Evolutionary conservation across 2,888 invertebrate species (phyloP).

Genomic region (Branchipolynoe longqiensis): DNA sequence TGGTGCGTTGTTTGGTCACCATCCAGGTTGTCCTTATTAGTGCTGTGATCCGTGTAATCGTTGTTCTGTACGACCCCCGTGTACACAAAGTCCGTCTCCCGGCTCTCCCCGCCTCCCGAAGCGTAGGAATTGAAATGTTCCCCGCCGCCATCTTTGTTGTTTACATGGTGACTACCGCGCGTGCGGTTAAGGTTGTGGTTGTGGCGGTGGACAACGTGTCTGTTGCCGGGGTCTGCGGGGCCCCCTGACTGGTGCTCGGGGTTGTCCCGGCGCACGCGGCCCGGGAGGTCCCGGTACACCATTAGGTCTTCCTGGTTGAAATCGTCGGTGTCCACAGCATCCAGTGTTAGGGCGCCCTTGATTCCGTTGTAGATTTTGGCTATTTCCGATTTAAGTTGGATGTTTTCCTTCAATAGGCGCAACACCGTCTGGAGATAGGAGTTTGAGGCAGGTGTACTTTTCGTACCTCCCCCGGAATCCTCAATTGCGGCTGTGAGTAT

Average conservation of each 20-base stretch:
- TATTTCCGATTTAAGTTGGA: constrained; percentile 52
- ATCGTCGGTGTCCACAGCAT: neutral
- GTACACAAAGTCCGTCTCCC: constrained; percentile 26
- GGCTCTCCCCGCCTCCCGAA: constrained; percentile 47
- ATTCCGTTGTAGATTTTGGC: constrained; percentile 55
- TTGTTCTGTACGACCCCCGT: neutral
- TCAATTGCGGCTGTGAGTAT: constrained; percentile 46
- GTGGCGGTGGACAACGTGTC: constrained; percentile 45
- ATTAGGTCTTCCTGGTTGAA: constrained; percentile 35
- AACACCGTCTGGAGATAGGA: constrained; percentile 43
- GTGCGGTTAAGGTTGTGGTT: constrained; percentile 35
- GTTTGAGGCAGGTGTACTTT: neutral
- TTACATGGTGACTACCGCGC: neutral
- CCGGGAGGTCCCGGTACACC: constrained; percentile 26
- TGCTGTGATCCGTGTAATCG: neutral
- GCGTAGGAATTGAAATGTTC: constrained; percentile 51
- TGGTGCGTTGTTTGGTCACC: neutral
- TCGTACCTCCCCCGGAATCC: too few species aligned
- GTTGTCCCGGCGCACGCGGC: constrained; percentile 21
- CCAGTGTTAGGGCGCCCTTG: neutral
- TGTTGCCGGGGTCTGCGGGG: neutral
- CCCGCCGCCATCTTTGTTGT: neutral
- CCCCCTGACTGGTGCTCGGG: neutral
- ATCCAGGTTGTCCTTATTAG: neutral
- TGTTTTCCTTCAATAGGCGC: constrained; percentile 46